A percentile compares a stretch with the other conserved stretches of the same genome.
phyloP scores from a whole-genome alignment of 2,888 invertebrate species.

The Sesamia inferens region DNA sequence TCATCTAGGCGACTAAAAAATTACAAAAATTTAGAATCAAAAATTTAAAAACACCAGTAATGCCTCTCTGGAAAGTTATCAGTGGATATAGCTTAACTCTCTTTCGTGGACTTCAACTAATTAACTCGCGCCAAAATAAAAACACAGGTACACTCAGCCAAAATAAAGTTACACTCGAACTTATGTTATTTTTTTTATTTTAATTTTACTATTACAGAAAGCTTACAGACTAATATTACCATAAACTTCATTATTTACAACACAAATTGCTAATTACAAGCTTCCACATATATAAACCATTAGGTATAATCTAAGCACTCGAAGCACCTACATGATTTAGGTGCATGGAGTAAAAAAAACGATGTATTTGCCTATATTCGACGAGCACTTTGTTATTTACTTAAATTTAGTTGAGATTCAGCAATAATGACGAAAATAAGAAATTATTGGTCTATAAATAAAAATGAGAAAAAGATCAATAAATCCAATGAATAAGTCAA shows the following conservation, averaged over 20 bases:
- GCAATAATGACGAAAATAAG: neutral
- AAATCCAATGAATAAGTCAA: neutral
- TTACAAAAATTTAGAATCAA: neutral
- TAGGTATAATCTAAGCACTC: no score
- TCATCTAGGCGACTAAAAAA: neutral
- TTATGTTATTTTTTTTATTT: no score
- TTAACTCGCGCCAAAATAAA: neutral
- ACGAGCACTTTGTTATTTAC: neutral
- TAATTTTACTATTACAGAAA: no score
- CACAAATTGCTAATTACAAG: no score
- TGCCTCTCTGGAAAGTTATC: neutral
- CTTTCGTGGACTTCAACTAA: neutral
- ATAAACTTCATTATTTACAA: no score
- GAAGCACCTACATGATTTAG: neutral
- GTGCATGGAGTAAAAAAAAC: neutral
- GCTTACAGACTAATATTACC: no score
- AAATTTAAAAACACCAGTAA: neutral
- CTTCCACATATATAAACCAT: no score
- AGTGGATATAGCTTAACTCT: neutral
- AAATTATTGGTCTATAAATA: no score
- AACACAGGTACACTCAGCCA: neutral
- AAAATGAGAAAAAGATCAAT: no score
- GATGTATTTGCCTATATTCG: neutral
- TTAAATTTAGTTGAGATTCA: neutral
- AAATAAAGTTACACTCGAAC: neutral